Evolutionary conservation across 2,888 invertebrate genomes (phyloP).

Genomic region (Cataglyphis cursor): DNA sequence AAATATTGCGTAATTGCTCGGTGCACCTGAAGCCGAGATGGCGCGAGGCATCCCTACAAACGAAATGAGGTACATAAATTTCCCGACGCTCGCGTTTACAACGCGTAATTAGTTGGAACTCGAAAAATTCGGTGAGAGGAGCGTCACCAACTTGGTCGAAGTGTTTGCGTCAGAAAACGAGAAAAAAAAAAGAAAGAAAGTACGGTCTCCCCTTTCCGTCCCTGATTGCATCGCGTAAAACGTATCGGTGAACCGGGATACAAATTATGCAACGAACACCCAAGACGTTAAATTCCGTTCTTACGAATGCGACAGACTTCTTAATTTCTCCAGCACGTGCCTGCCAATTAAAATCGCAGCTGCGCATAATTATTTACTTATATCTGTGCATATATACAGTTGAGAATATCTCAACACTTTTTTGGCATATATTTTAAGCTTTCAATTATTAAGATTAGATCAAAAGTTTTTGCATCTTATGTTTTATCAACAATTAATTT

Average conservation of each 20-base stretch:
- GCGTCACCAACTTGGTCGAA: conserved; percentile 38
- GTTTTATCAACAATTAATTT: neutral
- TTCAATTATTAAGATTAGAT: neutral
- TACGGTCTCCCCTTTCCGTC: conserved; percentile 18
- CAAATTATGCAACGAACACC: conserved; percentile 56
- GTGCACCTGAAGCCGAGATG: conserved; percentile 63
- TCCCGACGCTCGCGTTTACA: conserved; percentile 74
- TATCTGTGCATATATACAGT: conserved; percentile 12
- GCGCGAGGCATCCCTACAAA: conserved; percentile 61
- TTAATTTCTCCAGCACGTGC: conserved; percentile 47
- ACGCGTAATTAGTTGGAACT: conserved; percentile 81
- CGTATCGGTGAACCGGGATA: conserved; percentile 34
- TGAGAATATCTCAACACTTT: conserved; percentile 3
- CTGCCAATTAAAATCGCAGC: conserved; percentile 50
- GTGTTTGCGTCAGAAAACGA: conserved; percentile 14
- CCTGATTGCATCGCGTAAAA: conserved; percentile 20
- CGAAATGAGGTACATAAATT: conserved; percentile 80
- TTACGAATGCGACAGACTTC: conserved; percentile 25
- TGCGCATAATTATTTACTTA: conserved; percentile 39
- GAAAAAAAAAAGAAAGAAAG: conserved; percentile 44
- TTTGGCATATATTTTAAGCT: neutral
- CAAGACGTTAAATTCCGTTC: conserved; percentile 51
- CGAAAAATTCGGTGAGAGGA: conserved; percentile 75
- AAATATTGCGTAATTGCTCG: conserved; percentile 79
- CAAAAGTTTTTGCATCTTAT: neutral